These are phyloP conservation scores for Huso huso DNA, from an alignment of 2,797 vertebrate species.

Conservation along the genomic window DNA sequence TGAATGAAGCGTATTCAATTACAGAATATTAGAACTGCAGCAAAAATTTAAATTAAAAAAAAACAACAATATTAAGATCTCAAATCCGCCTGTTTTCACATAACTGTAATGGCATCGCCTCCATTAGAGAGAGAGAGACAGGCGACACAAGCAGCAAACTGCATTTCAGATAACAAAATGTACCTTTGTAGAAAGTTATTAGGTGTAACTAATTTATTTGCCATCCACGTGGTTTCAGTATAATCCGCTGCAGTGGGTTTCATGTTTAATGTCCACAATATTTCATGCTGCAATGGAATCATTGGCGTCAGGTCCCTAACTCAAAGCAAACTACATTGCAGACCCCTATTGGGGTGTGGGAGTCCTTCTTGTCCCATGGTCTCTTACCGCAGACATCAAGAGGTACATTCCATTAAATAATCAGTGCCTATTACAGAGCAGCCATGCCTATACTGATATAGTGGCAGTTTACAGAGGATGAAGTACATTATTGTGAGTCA, in stretches of 20 bases:
- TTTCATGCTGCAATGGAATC: background rate
- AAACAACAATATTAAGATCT: too few species aligned
- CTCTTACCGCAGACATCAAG: background rate
- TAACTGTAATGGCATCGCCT: background rate
- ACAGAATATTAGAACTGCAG: too few species aligned
- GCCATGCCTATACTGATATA: too few species aligned
- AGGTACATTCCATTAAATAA: too few species aligned
- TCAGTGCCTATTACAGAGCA: too few species aligned
- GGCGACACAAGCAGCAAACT: background rate
- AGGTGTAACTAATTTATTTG: conserved; percentile 1
- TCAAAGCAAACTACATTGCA: background rate
- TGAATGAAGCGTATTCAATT: too few species aligned
- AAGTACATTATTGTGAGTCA: too few species aligned
- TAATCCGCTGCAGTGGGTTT: background rate
- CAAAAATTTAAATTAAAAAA: too few species aligned
- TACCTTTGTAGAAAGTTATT: background rate
- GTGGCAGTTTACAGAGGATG: too few species aligned
- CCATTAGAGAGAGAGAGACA: background rate
- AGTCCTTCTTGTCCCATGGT: background rate
- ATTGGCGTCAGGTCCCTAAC: background rate
- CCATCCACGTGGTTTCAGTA: background rate
- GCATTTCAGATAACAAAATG: background rate
- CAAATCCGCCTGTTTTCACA: background rate
- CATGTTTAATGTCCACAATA: background rate
- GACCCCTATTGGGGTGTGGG: background rate